These are phyloP conservation scores for Drosophila mercatorum DNA, from an alignment of 2,888 invertebrate species.

Conservation along the genomic window DNA sequence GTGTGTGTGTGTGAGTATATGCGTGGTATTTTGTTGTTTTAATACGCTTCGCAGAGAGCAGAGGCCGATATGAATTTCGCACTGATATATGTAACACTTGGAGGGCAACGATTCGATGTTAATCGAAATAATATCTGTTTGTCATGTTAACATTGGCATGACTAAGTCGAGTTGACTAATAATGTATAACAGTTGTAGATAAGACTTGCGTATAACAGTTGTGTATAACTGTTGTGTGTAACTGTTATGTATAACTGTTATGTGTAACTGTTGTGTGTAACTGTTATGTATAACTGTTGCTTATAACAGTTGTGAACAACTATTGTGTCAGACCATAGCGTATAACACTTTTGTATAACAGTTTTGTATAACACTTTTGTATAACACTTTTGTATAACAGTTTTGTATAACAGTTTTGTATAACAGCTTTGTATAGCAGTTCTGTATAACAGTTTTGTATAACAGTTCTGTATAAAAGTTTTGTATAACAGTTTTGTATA, in stretches of 20 bases:
- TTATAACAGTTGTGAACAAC: neutral
- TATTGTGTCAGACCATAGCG: too few species aligned
- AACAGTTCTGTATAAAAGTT: neutral
- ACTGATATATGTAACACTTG: constrained; percentile 2
- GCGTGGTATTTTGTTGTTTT: constrained; percentile 9
- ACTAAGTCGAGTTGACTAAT: neutral
- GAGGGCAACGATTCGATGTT: neutral
- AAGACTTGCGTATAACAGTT: neutral
- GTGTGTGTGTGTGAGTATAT: neutral
- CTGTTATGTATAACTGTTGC: neutral
- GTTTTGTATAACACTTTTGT: neutral
- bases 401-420: neutral
- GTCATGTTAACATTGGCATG: neutral
- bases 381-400: neutral
- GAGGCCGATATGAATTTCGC: neutral
- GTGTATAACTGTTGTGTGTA: neutral
- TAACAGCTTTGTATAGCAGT: too few species aligned
- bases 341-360: neutral
- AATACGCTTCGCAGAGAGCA: neutral
- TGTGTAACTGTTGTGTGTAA: neutral
- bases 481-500: neutral
- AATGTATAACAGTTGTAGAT: neutral
- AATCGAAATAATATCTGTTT: neutral
- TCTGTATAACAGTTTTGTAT: neutral
- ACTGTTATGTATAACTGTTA: neutral